Evolutionary conservation across 2,797 vertebrate genomes (phyloP), one percentile per base, ranked within the genome.

Genomic region (Adelosebastes latens): DNA sequence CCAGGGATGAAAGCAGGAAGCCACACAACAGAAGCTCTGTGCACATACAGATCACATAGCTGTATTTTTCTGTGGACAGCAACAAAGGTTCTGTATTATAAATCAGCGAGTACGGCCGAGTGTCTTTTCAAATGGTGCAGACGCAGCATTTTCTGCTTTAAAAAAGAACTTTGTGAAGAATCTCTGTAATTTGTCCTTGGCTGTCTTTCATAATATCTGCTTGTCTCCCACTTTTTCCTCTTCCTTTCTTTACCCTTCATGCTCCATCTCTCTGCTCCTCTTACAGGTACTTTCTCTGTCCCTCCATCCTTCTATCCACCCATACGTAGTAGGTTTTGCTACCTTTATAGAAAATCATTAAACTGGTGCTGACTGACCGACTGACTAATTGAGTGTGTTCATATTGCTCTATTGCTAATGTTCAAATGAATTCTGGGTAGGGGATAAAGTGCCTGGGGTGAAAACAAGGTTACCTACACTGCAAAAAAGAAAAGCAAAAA

Each of bases 291-390:
- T 75, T n/a, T 3, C 55, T 72, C 10, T 72, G 11, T 31, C 49
- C 22, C 11, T 29, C 58, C 46, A 13, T 64, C n/a, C 58, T 29
- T 88, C 31, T 46, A 10, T 76, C 56, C 61, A 58, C 85, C 34
- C 60, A 76, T 49, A 66, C 24, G 27, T 79, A 72, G 81, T 76
- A 82, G 75, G 80, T 91, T 93, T 93, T 94, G 91, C 91, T 94
- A 93, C 87, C 83, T 94, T 94, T 94, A 85, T 94, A 93, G 75
- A 91, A 92, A 94, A 92, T 78, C 65, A 94, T 91, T 94, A 94
- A 95, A 94, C 80, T 85, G 89, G 75, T 91, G 89, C 88, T 93
- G 89, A 90, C 80, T 79, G 75, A 84, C 72, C 58, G 32, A 79
- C 72, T 81, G 76, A 80, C 56, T 72, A 31, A 60, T 42, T 60